Evolutionary conservation across 2,888 invertebrate genomes (phyloP), one percentile per base, ranked within the genome.

Genomic region (Ctena decussata): DNA sequence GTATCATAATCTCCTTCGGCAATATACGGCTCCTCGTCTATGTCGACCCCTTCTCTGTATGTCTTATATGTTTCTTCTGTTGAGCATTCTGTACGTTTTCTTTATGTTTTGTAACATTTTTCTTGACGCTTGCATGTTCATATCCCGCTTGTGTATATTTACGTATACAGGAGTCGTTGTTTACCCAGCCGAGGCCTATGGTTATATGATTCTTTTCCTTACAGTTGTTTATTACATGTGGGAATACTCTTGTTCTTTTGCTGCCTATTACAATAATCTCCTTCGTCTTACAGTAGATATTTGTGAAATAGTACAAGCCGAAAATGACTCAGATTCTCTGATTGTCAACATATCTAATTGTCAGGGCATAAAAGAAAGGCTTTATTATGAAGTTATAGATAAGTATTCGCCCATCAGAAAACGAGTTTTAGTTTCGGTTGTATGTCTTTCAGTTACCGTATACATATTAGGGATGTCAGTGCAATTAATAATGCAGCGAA

Each of bases 81-180:
- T 74, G 41, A 24, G 53, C 21, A 30, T 44, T 11, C 30, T 46
- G 8, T 80, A 71, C 32, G 73, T 83, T 27, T 60, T 87, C 1
- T 89, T 86, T 53, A 86, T 90, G 87, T 87, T 89, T 65, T 82
- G 80, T 30, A 86, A 84, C 15, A 85, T 90, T 39, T 90, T 89
- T 46, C 60, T 89, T 11, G 90, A 89, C 24, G 89, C 87, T 18
- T 82, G 75, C 21, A n/a, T 87, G 1, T 87, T 87, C 41, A 30
- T 87, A 5, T 79, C 84, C 0, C 60, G 87, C 27, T 69, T 89
- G 2, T 71, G 49, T 11, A 79, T 87, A 1, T 90, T 88, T 49
- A 90, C 87, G 2, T 89, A 83, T 71, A 87, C 89, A 0, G 90
- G 90, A 8, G 76, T 90, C 1, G 82, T 90, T 73, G 75, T 87